Conservation (phyloP, 2,113 vertebrate genomes). For the Phalacrocorax aristotelis region DNA sequence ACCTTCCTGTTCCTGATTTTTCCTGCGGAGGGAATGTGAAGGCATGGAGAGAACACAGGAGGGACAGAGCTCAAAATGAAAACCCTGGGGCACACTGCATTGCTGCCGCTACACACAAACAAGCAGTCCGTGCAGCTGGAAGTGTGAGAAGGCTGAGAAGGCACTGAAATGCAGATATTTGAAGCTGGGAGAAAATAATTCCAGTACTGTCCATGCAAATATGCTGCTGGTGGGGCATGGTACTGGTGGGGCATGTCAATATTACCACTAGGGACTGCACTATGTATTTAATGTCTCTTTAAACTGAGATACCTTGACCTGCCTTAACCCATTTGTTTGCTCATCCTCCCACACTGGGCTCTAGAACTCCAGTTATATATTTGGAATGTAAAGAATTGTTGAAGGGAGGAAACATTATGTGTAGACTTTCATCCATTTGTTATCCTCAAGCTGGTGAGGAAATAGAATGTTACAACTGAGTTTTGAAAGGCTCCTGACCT, state of each 20-base stretch:
- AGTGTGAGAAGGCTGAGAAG: not conserved
- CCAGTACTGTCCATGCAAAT: not conserved
- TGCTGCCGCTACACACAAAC: not conserved
- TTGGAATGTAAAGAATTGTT: not conserved
- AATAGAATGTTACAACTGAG: not conserved
- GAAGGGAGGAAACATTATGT: not conserved
- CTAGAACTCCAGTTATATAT: not conserved
- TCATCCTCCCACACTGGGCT: not conserved
- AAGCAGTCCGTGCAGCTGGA: not conserved
- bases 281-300: not conserved
- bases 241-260: not conserved
- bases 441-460: not conserved
- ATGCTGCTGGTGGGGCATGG: not conserved
- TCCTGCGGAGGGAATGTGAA: not conserved
- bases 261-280: not conserved
- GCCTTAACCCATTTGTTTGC: not conserved
- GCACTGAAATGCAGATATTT: not conserved
- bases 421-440: not conserved
- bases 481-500: slow-evolving; percentile 32
- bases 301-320: not conserved
- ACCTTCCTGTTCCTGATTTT: not conserved
- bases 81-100: not conserved
- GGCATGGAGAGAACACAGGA: not conserved
- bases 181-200: not conserved
- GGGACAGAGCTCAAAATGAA: not conserved